A percentile compares a stretch with the other conserved stretches of the same genome.
phyloP scores from a whole-genome alignment of 2,797 vertebrate species.

The Gouania willdenowi region DNA sequence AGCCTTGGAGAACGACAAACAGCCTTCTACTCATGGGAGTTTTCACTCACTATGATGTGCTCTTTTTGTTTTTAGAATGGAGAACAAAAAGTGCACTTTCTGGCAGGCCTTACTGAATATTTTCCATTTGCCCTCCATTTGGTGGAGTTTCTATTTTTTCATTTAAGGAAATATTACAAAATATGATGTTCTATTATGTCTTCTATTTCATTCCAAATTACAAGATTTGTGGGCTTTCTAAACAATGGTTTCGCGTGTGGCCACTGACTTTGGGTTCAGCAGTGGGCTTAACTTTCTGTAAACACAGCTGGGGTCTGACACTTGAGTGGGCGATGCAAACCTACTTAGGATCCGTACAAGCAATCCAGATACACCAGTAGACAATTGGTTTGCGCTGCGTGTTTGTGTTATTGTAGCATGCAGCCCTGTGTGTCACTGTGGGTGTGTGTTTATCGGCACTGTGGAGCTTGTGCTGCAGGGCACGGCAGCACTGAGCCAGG shows the following conservation, averaged over 20 bases:
- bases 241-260: conserved; percentile 16
- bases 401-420: conserved; percentile 30
- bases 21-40: too few species aligned
- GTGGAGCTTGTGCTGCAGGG: conserved; percentile 36
- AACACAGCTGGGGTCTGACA: conserved; percentile 53
- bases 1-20: too few species aligned
- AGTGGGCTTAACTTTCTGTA: conserved; percentile 49
- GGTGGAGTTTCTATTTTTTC: too few species aligned
- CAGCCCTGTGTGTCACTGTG: conserved; percentile 33
- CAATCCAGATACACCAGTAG: conserved; percentile 18
- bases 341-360: conserved; percentile 41
- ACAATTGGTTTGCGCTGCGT: conserved; percentile 3
- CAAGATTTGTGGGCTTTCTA: background rate
- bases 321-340: conserved; percentile 36
- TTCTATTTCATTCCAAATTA: too few species aligned
- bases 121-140: too few species aligned
- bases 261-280: conserved; percentile 37
- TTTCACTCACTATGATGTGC: too few species aligned
- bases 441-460: conserved; percentile 52
- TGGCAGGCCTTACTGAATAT: too few species aligned
- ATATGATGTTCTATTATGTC: too few species aligned
- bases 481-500: conserved; percentile 25
- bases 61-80: too few species aligned
- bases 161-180: too few species aligned
- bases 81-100: too few species aligned